These are phyloP conservation scores for Entomyzon cyanotis DNA, from an alignment of 2,113 vertebrate genomes.

Conservation along the genomic window DNA sequence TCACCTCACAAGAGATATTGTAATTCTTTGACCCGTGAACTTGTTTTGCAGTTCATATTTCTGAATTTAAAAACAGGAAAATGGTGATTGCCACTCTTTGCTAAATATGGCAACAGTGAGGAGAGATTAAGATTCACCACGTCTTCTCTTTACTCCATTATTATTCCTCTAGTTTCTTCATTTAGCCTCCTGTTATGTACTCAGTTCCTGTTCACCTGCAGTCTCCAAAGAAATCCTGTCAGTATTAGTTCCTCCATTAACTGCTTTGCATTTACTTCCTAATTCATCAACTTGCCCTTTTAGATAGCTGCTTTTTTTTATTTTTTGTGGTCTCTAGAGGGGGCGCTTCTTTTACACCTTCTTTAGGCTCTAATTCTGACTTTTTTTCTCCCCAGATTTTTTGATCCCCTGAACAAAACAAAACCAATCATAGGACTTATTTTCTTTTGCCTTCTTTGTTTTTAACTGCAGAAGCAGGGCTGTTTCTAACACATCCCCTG, in stretches of 20 bases:
- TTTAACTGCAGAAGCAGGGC: background rate
- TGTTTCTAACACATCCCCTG: background rate
- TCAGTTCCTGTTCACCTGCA: background rate
- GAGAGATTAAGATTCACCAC: background rate
- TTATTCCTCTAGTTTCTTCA: constrained; percentile 11
- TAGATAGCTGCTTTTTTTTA: background rate
- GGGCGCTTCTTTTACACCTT: background rate
- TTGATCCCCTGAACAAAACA: background rate
- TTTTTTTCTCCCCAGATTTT: background rate
- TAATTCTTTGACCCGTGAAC: constrained; percentile 13
- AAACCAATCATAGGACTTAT: background rate
- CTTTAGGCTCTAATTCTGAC: background rate
- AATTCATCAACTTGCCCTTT: background rate
- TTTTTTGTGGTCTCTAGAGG: background rate
- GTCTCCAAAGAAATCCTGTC: background rate
- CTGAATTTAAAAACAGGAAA: background rate
- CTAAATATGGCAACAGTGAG: background rate
- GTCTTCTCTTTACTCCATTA: background rate
- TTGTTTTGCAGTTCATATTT: constrained; percentile 25
- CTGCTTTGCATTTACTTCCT: background rate
- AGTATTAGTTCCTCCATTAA: constrained; percentile 1
- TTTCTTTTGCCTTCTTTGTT: background rate
- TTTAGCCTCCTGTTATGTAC: background rate
- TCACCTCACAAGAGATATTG: background rate
- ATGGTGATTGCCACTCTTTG: background rate